A percentile compares a stretch with the other conserved stretches of the same genome.
phyloP scores from a whole-genome alignment of 2,888 invertebrate genomes.

The Odontothrips loti region DNA sequence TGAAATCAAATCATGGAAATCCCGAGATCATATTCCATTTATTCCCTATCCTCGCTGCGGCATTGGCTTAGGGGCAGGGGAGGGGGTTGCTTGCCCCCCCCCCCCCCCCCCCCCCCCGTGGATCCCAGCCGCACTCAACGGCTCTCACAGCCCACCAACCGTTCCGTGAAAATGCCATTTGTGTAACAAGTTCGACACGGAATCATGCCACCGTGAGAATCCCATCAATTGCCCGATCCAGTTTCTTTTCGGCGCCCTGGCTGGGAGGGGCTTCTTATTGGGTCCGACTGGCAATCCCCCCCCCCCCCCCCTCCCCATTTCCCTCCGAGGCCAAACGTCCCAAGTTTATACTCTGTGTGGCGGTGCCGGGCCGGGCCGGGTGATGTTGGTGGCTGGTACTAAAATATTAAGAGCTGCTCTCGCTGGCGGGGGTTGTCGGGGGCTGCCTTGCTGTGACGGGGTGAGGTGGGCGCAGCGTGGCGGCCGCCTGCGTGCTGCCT shows the following conservation, averaged over 20 bases:
- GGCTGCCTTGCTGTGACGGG: neutral
- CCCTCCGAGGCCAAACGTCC: constrained; percentile 6
- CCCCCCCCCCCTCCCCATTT: neutral
- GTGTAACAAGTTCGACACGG: too few relatives aligned
- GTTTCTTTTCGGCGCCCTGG: too few relatives aligned
- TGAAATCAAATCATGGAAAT: constrained; percentile 19
- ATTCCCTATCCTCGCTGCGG: neutral
- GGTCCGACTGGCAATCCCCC: neutral
- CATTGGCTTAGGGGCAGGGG: neutral
- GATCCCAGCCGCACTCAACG: neutral
- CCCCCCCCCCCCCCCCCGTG: neutral
- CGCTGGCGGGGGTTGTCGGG: neutral
- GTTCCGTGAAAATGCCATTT: too few relatives aligned
- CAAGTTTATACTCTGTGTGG: constrained; percentile 2
- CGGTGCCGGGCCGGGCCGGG: neutral
- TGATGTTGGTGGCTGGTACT: constrained; percentile 16
- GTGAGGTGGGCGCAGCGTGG: neutral
- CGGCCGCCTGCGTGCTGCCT: neutral
- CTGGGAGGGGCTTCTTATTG: too few relatives aligned
- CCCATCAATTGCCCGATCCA: too few relatives aligned
- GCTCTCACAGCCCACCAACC: too few relatives aligned
- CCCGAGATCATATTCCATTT: constrained; percentile 4
- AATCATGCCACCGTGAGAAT: too few relatives aligned
- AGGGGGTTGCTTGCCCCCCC: too few relatives aligned
- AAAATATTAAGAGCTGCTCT: constrained; percentile 22